These are phyloP conservation scores for Lasioglossum vierecki DNA, from an alignment of 2,888 invertebrate genomes.

Conservation along the genomic window DNA sequence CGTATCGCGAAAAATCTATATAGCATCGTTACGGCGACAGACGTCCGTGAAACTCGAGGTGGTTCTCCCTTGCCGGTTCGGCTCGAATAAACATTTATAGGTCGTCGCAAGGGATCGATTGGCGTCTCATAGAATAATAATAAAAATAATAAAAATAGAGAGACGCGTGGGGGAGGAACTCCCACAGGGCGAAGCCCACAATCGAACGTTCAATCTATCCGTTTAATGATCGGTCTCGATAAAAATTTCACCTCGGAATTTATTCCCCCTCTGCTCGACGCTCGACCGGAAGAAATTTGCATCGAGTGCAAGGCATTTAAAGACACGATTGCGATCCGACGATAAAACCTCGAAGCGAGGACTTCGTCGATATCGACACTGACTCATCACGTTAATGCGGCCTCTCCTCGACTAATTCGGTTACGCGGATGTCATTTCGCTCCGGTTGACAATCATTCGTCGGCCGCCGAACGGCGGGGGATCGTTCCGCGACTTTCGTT, in stretches of 20 bases:
- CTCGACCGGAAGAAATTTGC: background rate
- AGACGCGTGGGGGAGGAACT: background rate
- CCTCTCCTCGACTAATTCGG: background rate
- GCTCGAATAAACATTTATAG: constrained; percentile 71
- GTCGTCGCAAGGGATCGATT: constrained; percentile 62
- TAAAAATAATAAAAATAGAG: constrained; percentile 7
- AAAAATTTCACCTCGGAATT: background rate
- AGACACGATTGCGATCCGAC: constrained; percentile 6
- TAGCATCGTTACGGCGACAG: constrained; percentile 76
- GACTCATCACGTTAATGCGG: background rate
- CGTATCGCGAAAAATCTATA: constrained; percentile 80
- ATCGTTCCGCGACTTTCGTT: background rate
- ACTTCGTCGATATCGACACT: constrained; percentile 10
- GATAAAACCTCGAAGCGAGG: background rate
- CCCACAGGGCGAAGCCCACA: background rate
- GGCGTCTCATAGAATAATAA: constrained; percentile 41
- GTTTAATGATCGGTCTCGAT: constrained; percentile 14
- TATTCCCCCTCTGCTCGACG: background rate
- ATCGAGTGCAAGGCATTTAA: constrained; percentile 2
- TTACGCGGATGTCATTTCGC: background rate
- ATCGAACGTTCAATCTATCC: constrained; percentile 3
- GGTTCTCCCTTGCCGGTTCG: constrained; percentile 46
- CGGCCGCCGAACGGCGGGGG: background rate
- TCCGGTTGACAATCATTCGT: constrained; percentile 1
- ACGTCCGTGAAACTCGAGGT: constrained; percentile 68